These are phyloP conservation scores for Pavo muticus DNA, from an alignment of 2,113 vertebrate species.

Conservation along the genomic window DNA sequence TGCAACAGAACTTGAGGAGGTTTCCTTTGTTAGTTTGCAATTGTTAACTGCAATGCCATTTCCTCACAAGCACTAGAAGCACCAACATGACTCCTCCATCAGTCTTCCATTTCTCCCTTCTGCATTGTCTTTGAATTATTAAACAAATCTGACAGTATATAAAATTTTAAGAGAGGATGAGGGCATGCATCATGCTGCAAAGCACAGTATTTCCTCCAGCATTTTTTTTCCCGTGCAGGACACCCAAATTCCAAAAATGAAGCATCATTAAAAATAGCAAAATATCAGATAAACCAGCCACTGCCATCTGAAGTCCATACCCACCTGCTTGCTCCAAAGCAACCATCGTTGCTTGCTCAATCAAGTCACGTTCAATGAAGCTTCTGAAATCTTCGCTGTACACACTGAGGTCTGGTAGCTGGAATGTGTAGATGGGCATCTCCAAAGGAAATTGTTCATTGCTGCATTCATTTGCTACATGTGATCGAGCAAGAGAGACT, in stretches of 20 bases:
- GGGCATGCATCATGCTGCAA: neutral
- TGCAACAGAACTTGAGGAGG: neutral
- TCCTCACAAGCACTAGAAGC: neutral
- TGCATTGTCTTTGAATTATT: neutral
- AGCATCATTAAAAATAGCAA: neutral
- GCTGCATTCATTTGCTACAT: constrained; percentile 93
- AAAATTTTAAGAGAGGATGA: neutral
- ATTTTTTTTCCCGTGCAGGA: neutral
- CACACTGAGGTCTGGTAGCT: constrained; percentile 96
- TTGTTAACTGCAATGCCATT: neutral
- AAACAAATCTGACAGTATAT: neutral
- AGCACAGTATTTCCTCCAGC: neutral
- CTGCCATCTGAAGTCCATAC: neutral
- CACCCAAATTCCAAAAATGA: neutral
- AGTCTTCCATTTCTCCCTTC: neutral
- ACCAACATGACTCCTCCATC: neutral
- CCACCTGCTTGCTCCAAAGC: constrained; percentile 96
- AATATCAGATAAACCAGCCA: neutral
- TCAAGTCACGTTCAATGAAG: constrained; percentile 96
- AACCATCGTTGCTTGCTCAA: constrained; percentile 97
- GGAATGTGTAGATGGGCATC: constrained; percentile 99
- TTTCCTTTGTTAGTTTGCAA: neutral
- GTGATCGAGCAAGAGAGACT: constrained; percentile 93
- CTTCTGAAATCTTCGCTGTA: constrained; percentile 98
- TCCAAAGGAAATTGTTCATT: constrained; percentile 95